phyloP scores from a whole-genome alignment of 2,888 invertebrate species.

The Sepioteuthis lessoniana region DNA sequence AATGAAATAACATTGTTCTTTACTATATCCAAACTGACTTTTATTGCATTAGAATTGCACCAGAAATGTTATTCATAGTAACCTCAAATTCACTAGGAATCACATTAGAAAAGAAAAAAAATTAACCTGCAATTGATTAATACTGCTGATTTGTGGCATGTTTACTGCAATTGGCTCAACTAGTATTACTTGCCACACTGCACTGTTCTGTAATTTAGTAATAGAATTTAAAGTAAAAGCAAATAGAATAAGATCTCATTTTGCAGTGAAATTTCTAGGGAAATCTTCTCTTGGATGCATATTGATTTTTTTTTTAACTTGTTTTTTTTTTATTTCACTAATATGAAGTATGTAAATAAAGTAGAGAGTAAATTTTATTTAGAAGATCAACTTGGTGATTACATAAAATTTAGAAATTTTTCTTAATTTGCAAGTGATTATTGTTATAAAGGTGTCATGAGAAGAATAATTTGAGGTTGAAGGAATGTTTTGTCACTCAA shows the following conservation, averaged over 20 bases:
- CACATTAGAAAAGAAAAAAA: background rate
- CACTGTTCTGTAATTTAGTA: background rate
- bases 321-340: background rate
- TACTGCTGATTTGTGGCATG: background rate
- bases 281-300: background rate
- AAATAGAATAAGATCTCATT: background rate
- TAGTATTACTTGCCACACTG: background rate
- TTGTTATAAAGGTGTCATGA: background rate
- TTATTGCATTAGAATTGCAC: background rate
- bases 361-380: background rate
- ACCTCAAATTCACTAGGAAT: too few relatives aligned
- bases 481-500: too few relatives aligned
- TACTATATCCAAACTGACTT: background rate
- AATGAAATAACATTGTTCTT: too few relatives aligned
- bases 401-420: background rate
- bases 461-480: too few relatives aligned
- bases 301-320: background rate
- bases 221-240: background rate
- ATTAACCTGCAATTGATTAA: background rate
- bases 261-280: background rate
- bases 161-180: background rate
- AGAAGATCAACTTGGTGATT: background rate
- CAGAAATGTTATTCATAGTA: background rate
- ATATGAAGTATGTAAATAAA: background rate
- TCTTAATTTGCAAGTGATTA: background rate